These are phyloP conservation scores for Tiphia femorata DNA, from an alignment of 2,888 invertebrate genomes.

Conservation along the genomic window DNA sequence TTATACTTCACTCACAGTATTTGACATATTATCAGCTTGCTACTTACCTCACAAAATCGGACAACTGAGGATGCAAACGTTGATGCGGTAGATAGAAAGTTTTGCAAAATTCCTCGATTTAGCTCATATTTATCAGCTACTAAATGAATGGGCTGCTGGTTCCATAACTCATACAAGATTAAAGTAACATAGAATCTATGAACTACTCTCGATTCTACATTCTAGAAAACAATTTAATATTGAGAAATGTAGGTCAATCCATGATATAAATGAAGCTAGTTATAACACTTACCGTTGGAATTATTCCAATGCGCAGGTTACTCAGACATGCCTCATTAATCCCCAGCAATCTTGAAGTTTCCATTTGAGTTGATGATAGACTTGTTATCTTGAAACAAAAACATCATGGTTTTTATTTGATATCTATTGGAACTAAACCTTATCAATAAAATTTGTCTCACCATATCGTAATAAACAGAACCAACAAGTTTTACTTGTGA, in stretches of 20 bases:
- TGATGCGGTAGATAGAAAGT: conserved; percentile 78
- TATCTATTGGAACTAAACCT: not conserved
- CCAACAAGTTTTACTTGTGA: conserved; percentile 72
- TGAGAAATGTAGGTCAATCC: too few species aligned
- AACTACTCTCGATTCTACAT: conserved; percentile 74
- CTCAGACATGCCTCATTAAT: conserved; percentile 76
- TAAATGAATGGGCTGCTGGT: conserved; percentile 75
- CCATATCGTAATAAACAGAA: conserved; percentile 74
- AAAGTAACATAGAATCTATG: conserved; percentile 88
- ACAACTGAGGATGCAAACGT: conserved; percentile 83
- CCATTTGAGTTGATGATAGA: conserved; percentile 73
- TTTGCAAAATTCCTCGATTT: conserved; percentile 85
- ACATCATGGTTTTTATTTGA: not conserved
- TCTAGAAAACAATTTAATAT: conserved; percentile 66
- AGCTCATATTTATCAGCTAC: conserved; percentile 81
- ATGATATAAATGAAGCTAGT: not conserved
- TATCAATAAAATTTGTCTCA: conserved; percentile 63
- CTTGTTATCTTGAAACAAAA: conserved; percentile 72
- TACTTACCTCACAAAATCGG: conserved; percentile 79
- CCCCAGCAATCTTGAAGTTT: conserved; percentile 81
- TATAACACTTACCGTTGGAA: conserved; percentile 52
- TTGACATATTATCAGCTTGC: too few species aligned
- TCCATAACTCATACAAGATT: conserved; percentile 85
- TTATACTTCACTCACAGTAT: not conserved
- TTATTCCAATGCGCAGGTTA: conserved; percentile 58